Base-by-base conservation (phyloP, 2,888 invertebrate species). In the Abrostola tripartita region DNA sequence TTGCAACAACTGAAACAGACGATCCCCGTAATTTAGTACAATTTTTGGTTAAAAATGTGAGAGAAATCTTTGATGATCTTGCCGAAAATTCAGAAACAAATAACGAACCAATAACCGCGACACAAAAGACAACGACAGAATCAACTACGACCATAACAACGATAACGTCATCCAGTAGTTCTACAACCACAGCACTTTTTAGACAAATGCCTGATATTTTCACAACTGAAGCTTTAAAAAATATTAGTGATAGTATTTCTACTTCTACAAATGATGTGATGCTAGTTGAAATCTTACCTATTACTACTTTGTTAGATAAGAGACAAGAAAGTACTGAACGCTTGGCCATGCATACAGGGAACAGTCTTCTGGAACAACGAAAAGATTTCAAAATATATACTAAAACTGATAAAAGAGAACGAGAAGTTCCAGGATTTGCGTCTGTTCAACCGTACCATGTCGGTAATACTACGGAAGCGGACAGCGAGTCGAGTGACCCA, bases 21-120 rank as follows among this genome's bases (percentile, higher is more conserved):
- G 84, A 87, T 57, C 49, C 74, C 37, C 74, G 74, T 71, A 82
- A 88, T 78, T 81, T 90, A 61, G 87, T 89, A 54, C 84, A 88
- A 36, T 83, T 90, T 76, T 76, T 92, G 58, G 84, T 91, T 47
- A 74, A 90, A 65, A 91, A 92, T 74, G 82, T 85, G 5, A 88
- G 86, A 82, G 83, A 89, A 82, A 84, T 92, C 68, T 92, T 90
- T 69, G 71, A 79, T 52, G 84, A 85, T 58, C 38, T 76, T 10
- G 65, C 76, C 24, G 83, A 87, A 6, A 68, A 72, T 47, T 37
- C 63, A 52, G 71, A 78, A 38, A 53, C 38, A 61, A 52, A 37
- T 14, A 55, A 37, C 51, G 50, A 57, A 52, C 52, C 14, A n/a
- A 7, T 35, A 7, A 5, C 38, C 11, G 9, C 47, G 42, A 55